phyloP scores from a whole-genome alignment of 2,797 vertebrate genomes.

The Coracias cyanogaster region DNA sequence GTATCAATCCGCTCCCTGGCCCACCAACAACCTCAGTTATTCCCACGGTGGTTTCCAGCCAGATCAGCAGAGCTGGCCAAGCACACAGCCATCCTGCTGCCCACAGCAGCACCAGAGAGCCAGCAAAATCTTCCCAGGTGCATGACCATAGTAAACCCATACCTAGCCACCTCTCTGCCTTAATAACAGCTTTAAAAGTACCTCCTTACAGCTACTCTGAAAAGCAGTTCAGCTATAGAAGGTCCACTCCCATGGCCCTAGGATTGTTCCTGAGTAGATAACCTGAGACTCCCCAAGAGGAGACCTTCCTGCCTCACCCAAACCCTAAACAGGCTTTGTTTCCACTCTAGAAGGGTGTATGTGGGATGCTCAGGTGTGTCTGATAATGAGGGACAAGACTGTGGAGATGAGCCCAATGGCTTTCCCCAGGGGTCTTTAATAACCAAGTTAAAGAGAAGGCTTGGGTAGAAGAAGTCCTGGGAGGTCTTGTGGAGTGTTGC shows the following conservation, averaged over 20 bases:
- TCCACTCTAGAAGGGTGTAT: background rate
- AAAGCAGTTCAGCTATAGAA: background rate
- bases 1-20: rapidly evolving
- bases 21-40: background rate
- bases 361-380: background rate
- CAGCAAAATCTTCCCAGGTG: background rate
- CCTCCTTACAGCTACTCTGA: background rate
- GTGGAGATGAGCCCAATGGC: background rate
- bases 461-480: background rate
- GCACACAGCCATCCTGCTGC: too few relatives aligned
- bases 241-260: rapidly evolving
- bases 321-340: rapidly evolving
- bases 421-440: background rate
- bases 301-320: background rate
- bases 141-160: background rate
- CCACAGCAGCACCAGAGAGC: background rate
- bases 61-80: background rate
- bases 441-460: background rate
- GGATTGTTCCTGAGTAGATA: rapidly evolving
- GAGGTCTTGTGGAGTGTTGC: rapidly evolving
- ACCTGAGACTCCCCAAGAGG: rapidly evolving
- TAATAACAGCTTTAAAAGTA: background rate
- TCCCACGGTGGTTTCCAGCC: background rate
- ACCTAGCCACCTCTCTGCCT: background rate
- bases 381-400: background rate